These are phyloP conservation scores for Psylliodes chrysocephalus DNA, from an alignment of 2,888 invertebrate species.

Conservation along the genomic window DNA sequence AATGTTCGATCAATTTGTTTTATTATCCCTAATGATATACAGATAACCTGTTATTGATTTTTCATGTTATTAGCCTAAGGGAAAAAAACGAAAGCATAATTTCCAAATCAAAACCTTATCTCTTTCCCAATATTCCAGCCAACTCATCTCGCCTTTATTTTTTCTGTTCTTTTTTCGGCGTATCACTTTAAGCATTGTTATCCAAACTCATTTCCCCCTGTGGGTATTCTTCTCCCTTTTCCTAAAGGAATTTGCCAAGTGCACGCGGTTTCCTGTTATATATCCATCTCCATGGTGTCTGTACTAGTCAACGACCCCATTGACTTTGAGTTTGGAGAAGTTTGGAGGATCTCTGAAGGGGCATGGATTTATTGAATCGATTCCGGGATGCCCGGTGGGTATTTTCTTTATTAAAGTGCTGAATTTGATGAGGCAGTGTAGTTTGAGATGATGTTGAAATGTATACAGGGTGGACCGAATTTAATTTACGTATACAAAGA, in stretches of 20 bases:
- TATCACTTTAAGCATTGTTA: constrained; percentile 7
- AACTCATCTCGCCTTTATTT: too few relatives aligned
- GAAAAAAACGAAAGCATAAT: too few relatives aligned
- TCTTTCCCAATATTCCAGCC: too few relatives aligned
- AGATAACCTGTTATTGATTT: too few relatives aligned
- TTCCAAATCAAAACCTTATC: too few relatives aligned
- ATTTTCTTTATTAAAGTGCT: not conserved
- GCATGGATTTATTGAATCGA: not conserved
- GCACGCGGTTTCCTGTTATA: constrained; percentile 13
- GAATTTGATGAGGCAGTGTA: not conserved
- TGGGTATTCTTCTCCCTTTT: not conserved
- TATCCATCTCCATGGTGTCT: constrained; percentile 1
- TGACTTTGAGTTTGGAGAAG: not conserved
- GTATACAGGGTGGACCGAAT: too few relatives aligned
- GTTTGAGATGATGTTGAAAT: not conserved
- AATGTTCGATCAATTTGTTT: too few relatives aligned
- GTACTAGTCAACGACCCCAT: not conserved
- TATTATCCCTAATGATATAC: too few relatives aligned
- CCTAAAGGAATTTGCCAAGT: not conserved
- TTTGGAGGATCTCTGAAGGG: not conserved
- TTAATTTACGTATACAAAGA: too few relatives aligned
- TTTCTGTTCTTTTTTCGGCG: not conserved
- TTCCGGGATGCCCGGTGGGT: not conserved
- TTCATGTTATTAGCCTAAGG: too few relatives aligned
- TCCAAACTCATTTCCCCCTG: not conserved